These are phyloP conservation scores for Calyptommatus sinebrachiatus DNA, from an alignment of 2,113 vertebrate species.

Conservation along the genomic window DNA sequence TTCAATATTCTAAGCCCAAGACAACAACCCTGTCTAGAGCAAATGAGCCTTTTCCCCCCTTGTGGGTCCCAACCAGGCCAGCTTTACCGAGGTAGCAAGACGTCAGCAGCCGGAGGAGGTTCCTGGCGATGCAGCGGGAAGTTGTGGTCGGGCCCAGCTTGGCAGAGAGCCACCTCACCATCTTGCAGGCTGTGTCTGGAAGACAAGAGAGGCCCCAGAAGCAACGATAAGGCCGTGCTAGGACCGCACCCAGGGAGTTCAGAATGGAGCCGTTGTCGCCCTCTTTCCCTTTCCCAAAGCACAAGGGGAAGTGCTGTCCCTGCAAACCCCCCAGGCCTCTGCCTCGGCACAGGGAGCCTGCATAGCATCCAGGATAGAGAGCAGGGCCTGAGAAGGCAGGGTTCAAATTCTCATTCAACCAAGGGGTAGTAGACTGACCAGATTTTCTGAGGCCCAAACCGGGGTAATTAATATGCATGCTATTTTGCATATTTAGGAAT, in stretches of 20 bases:
- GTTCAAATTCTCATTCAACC: too few species aligned
- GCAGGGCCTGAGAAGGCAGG: too few species aligned
- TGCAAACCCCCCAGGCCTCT: too few species aligned
- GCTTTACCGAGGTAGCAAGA: conserved; percentile 90
- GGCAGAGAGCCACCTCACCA: conserved; percentile 90
- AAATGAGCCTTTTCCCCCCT: too few species aligned
- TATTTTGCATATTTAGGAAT: too few species aligned
- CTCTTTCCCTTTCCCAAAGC: too few species aligned
- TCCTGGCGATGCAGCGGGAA: conserved; percentile 89
- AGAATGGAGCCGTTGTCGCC: too few species aligned
- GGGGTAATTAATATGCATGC: too few species aligned
- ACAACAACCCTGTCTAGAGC: accelerated
- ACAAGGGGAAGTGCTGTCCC: background rate
- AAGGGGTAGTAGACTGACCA: too few species aligned
- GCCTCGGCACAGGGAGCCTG: too few species aligned
- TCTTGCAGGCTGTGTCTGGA: conserved; percentile 96
- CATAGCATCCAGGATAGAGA: too few species aligned
- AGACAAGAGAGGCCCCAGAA: conserved; percentile 24
- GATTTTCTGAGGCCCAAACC: too few species aligned
- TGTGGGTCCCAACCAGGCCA: background rate
- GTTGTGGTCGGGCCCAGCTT: conserved; percentile 94
- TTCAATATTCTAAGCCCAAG: background rate
- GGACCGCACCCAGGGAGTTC: background rate
- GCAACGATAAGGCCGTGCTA: conserved; percentile 48
- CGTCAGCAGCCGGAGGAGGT: conserved; percentile 91